Evolutionary conservation across 2,888 invertebrate species (phyloP).

Genomic region (Drosophila nr. medialis): DNA sequence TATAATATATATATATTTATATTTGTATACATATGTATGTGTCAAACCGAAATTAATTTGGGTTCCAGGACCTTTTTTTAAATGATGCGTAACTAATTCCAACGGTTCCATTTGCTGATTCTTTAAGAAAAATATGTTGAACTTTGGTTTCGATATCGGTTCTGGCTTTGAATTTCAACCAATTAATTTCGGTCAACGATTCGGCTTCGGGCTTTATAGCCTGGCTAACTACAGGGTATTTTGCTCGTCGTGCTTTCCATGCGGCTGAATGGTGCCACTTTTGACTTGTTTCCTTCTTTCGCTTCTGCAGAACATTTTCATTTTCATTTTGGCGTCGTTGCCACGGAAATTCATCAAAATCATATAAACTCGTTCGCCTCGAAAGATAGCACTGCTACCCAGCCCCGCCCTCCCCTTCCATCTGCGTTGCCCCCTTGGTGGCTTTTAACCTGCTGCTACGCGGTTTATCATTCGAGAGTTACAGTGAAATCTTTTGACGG

Average conservation of each 20-base stretch:
- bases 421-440: neutral
- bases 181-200: neutral
- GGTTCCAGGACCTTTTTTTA: neutral
- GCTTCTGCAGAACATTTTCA: conserved; percentile 43
- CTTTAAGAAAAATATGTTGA: neutral
- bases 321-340: conserved; percentile 79
- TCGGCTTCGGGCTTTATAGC: neutral
- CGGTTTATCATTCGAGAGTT: conserved; percentile 75
- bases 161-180: neutral
- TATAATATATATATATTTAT: too few species aligned
- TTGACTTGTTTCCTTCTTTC: neutral
- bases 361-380: conserved; percentile 77
- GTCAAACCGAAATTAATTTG: too few species aligned
- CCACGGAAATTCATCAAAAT: conserved; percentile 81
- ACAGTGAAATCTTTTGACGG: conserved; percentile 68
- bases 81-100: neutral
- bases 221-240: neutral
- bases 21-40: too few species aligned
- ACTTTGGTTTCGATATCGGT: neutral
- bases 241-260: neutral
- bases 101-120: too few species aligned
- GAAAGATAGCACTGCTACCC: conserved; percentile 35
- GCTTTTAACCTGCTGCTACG: conserved; percentile 19
- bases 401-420: neutral
- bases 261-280: neutral